Conservation (phyloP, 2,113 vertebrate genomes). For the Oncorhynchus tshawytscha region DNA sequence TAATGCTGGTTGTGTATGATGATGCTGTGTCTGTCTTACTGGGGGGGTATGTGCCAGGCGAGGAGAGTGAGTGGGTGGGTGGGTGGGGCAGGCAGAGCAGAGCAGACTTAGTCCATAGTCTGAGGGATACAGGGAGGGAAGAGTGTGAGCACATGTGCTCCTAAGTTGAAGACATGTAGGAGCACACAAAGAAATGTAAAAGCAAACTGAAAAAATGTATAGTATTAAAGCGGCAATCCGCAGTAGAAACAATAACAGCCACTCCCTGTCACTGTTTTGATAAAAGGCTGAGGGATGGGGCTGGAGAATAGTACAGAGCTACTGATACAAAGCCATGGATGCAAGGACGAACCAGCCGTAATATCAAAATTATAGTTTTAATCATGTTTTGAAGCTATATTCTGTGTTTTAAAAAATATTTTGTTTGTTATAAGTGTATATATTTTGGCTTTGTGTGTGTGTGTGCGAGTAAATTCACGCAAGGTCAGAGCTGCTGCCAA, state of each 20-base stretch:
- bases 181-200: background rate
- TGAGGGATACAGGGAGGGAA: background rate
- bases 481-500: constrained; percentile 24
- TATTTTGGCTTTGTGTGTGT: background rate
- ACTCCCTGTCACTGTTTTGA: background rate
- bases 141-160: background rate
- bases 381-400: no score
- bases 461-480: background rate
- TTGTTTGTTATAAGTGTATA: constrained; percentile 1
- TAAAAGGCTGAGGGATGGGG: no score
- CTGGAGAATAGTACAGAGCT: no score
- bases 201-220: no score
- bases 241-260: no score
- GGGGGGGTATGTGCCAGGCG: background rate
- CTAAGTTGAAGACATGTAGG: constrained; percentile 11
- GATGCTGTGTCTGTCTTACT: background rate
- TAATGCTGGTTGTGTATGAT: background rate
- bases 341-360: no score
- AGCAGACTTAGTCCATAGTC: constrained; percentile 6
- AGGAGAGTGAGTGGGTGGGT: background rate
- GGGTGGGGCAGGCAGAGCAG: background rate
- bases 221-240: no score
- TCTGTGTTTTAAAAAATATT: no score
- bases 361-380: no score
- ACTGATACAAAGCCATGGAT: no score